These are phyloP conservation scores for Calameuta idolon DNA, from an alignment of 2,888 invertebrate species.

Conservation along the genomic window DNA sequence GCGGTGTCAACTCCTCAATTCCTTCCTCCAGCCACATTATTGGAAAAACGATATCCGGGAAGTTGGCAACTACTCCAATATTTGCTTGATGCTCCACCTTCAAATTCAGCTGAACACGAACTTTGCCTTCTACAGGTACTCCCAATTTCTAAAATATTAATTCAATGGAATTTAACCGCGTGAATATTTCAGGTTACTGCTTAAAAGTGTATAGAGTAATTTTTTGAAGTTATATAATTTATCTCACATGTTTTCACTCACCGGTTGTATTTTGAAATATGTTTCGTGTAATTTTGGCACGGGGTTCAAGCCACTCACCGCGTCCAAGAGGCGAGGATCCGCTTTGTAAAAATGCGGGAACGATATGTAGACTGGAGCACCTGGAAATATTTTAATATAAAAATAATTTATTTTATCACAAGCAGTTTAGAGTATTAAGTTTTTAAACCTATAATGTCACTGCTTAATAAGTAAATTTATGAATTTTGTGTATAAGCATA, in stretches of 20 bases:
- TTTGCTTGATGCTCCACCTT: constrained; percentile 81
- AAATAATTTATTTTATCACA: not conserved
- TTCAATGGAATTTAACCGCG: not conserved
- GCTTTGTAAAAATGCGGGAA: constrained; percentile 91
- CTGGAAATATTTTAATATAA: constrained; percentile 64
- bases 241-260: constrained; percentile 64
- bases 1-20: constrained; percentile 80
- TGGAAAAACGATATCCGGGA: constrained; percentile 85
- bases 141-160: constrained; percentile 79
- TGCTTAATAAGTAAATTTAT: too few species aligned
- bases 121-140: constrained; percentile 84
- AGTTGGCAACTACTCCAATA: constrained; percentile 79
- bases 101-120: constrained; percentile 84
- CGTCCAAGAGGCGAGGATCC: constrained; percentile 75
- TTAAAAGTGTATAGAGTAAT: not conserved
- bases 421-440: not conserved
- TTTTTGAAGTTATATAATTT: not conserved
- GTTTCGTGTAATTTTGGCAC: constrained; percentile 77
- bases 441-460: too few species aligned
- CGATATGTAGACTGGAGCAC: constrained; percentile 89
- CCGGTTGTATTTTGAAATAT: constrained; percentile 88
- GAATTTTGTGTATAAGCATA: too few species aligned
- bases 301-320: constrained; percentile 81
- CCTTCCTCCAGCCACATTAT: constrained; percentile 94
- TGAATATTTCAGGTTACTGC: not conserved